Base-by-base conservation (phyloP, 2,888 invertebrate genomes). In the Scelioninae gen. 1 region DNA sequence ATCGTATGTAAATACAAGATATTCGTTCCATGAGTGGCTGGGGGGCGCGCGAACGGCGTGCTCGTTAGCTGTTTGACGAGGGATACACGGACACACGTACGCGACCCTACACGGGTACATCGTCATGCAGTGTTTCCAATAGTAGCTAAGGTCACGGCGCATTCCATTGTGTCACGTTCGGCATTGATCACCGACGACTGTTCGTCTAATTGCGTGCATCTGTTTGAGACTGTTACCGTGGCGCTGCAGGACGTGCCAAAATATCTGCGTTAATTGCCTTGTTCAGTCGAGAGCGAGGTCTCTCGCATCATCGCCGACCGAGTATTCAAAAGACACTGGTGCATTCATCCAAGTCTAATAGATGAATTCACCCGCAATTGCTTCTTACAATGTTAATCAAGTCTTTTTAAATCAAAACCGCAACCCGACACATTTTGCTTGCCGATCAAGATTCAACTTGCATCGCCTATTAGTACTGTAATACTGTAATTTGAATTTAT, bases 181-280 rank as follows among this genome's bases (percentile, higher is more conserved):
- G 84, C 85, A 86, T 86, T 86, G 86, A 86, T 86, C 85, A 85
- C 68, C 69, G 32, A 58, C 58, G 40, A 69, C 66, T 83, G 79
- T 82, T 80, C 83, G 83, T 85, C 86, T 86, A 86, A 86, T 86
- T 86, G 82, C 86, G 77, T 69, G 83, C 84, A 84, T 85, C 84
- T 86, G 84, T 86, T 85, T 81, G 79, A 29, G 55, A 71, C 65
- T 56, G 68, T 82, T 60, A 32, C 75, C 75, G 72, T 68, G 58
- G 75, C 51, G 66, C 43, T 43, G 11, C 69, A 65, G 81, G 53
- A 82, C 81, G 79, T 79, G 78, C 82, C 82, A 56, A 84, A 84
- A 85, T 85, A 83, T 84, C 85, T 69, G 82, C 83, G 85, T 84
- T 86, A 84, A 85, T 86, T 86, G 85, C 79, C 85, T 79, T 78